These are phyloP conservation scores for Calameuta filiformis DNA, from an alignment of 2,888 invertebrate species.

Conservation along the genomic window DNA sequence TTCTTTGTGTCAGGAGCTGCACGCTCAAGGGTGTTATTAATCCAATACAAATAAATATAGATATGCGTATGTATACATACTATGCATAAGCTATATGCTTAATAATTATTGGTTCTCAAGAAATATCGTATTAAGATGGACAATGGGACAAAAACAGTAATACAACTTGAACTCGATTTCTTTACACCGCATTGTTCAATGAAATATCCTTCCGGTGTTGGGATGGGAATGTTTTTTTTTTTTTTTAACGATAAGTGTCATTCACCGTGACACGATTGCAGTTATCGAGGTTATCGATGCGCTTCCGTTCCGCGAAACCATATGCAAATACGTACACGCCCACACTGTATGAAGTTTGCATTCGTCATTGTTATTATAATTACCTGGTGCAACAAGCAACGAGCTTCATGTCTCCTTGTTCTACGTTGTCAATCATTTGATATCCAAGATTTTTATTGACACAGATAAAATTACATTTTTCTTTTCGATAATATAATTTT, in stretches of 20 bases:
- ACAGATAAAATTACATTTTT: neutral
- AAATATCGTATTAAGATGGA: neutral
- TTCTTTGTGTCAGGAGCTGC: neutral
- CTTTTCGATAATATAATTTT: neutral
- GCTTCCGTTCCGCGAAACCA: neutral
- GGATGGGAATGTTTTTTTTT: neutral
- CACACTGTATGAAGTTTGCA: neutral
- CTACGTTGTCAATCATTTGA: neutral
- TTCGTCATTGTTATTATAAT: neutral
- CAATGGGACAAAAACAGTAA: neutral
- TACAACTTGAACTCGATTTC: neutral
- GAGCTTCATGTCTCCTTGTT: neutral
- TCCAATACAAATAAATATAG: neutral
- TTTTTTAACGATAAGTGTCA: neutral
- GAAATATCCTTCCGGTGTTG: neutral
- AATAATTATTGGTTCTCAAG: neutral
- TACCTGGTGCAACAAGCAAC: neutral
- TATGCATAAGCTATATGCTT: neutral
- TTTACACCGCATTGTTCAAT: neutral
- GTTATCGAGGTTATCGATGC: neutral
- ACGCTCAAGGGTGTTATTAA: neutral
- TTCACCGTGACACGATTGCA: neutral
- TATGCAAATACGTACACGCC: neutral
- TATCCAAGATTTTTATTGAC: neutral
- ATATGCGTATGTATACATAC: neutral